phyloP scores from a whole-genome alignment of 2,888 invertebrate species.

The Ormia ochracea region DNA sequence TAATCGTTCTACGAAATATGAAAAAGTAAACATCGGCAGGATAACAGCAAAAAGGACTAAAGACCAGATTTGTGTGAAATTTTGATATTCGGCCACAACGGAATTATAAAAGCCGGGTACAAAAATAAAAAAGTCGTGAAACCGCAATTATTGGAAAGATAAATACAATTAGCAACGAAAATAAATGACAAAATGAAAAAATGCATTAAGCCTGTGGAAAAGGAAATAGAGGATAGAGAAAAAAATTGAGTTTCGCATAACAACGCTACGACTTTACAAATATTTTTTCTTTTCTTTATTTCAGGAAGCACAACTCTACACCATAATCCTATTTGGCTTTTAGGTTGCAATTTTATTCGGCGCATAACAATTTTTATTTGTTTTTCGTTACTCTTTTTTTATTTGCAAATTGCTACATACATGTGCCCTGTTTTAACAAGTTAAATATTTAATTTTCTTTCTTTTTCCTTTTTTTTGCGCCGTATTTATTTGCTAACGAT shows the following conservation, averaged over 20 bases:
- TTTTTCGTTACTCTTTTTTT: background rate
- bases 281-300: slow-evolving; percentile 44
- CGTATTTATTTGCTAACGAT: slow-evolving; percentile 24
- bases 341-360: slow-evolving; percentile 44
- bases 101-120: too few relatives aligned
- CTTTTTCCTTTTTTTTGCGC: background rate
- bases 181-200: slow-evolving; percentile 16
- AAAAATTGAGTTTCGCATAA: background rate
- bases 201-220: background rate
- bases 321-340: slow-evolving; percentile 56
- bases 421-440: slow-evolving; percentile 49
- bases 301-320: background rate
- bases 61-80: slow-evolving; percentile 29
- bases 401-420: slow-evolving; percentile 52
- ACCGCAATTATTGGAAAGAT: slow-evolving; percentile 24
- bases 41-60: background rate
- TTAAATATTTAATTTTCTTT: slow-evolving; percentile 39
- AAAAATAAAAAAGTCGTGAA: slow-evolving; percentile 5
- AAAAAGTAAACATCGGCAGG: background rate
- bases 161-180: slow-evolving; percentile 38
- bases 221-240: background rate
- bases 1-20: background rate
- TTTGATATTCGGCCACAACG: slow-evolving; percentile 16
- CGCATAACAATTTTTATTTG: slow-evolving; percentile 7
- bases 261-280: slow-evolving; percentile 21